Evolutionary conservation across 2,113 vertebrate genomes (phyloP), one percentile per base, ranked within the genome.

Genomic region (Perca flavescens): DNA sequence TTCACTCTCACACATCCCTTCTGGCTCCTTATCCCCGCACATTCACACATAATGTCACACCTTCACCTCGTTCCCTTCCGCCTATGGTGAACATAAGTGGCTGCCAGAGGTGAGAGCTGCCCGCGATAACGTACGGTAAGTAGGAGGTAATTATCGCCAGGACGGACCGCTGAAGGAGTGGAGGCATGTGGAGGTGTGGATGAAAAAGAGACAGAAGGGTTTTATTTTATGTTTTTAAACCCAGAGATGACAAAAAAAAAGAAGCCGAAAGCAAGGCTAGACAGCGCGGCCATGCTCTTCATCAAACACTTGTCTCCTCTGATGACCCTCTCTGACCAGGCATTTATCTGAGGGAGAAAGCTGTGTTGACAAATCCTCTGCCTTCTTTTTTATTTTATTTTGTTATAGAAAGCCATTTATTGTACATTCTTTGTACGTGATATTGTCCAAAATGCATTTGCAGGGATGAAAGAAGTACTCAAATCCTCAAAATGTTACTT

Each of bases 161-260:
- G 57, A 63, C 66, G 81, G 73, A 80, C 82, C 79, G 80, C 76
- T 85, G 90, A 90, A 86, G 74, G 74, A 75, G 74, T 6, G 56
- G 62, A 72, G 78, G 54, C 63, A 75, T 67, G 72, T 12, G 58
- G 60, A 68, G 58, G 80, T 78, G 78, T 67, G 76, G 81, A 75
- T 36, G 57, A 50, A 77, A 49, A 67, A 79, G 61, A 57, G 80
- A 79, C 9, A 28, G 80, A 66, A 75, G 65, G 87, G 79, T 84
- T 86, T 94, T 92, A 79, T 83, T 86, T 94, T 92, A 31, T 31
- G 31, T 94, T 95, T 94, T 94, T 94, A 93, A 92, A 93, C 74
- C 77, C 61, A 34, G 49, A 21, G 67, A 92, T 90, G 90, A 89
- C 90, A 92, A 79, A 66, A 90, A 79, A 66, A 89, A 87, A 80